Conservation (phyloP, 2,888 invertebrate genomes). For the Ophioninae sp. region DNA sequence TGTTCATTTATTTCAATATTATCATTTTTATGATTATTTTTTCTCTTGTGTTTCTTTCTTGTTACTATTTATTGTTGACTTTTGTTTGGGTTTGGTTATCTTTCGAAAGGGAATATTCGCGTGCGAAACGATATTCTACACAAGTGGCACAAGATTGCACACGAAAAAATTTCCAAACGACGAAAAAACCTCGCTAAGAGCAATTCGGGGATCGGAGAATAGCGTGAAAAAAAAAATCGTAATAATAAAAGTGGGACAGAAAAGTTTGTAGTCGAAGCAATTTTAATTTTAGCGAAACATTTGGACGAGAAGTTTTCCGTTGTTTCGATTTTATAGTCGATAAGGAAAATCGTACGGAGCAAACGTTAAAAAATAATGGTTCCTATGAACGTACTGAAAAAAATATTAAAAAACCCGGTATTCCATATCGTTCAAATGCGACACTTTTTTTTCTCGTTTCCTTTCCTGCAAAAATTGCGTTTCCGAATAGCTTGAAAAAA, state of each 20-base stretch:
- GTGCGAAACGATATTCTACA: background rate
- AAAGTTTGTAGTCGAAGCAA: background rate
- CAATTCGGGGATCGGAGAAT: background rate
- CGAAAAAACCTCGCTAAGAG: background rate
- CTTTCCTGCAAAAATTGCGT: background rate
- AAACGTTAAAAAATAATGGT: background rate
- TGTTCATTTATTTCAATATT: too few species aligned
- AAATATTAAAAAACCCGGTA: background rate
- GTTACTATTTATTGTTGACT: too few species aligned
- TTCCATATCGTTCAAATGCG: conserved; percentile 5
- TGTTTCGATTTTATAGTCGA: background rate
- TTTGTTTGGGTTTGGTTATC: too few species aligned
- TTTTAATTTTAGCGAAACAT: background rate
- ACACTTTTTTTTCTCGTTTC: conserved; percentile 1
- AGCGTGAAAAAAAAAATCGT: background rate
- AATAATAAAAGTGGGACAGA: background rate
- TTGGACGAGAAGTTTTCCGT: background rate
- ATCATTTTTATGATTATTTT: too few species aligned
- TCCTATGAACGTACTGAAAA: background rate
- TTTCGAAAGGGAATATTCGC: background rate
- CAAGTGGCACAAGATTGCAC: background rate
- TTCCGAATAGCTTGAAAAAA: background rate
- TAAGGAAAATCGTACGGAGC: background rate
- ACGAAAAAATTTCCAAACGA: background rate
- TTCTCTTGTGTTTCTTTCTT: background rate